Conservation (phyloP, 2,888 invertebrate species). For the Campoplex capitator region DNA sequence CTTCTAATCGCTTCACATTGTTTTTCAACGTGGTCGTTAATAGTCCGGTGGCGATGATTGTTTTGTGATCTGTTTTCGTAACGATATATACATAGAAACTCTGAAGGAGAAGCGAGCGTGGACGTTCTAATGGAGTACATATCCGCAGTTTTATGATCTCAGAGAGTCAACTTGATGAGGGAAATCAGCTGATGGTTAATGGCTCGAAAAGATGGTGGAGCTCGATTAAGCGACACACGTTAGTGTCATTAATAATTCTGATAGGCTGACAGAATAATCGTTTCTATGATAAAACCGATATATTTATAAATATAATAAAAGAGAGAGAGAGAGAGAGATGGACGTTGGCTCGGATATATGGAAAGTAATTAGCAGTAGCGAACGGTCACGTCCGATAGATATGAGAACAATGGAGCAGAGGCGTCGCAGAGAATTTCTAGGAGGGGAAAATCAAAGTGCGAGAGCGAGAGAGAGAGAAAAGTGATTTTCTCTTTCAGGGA, state of each 20-base stretch:
- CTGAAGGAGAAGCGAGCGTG: neutral
- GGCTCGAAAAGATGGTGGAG: conserved; percentile 51
- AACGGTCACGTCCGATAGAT: conserved; percentile 77
- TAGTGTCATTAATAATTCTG: conserved; percentile 76
- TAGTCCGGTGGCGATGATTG: conserved; percentile 11
- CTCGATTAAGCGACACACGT: conserved; percentile 66
- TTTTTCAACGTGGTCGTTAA: neutral
- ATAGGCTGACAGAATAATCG: conserved; percentile 79
- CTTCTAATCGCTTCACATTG: neutral
- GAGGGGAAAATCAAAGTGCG: conserved; percentile 13
- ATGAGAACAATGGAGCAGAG: conserved; percentile 76
- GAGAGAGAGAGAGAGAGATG: conserved; percentile 31
- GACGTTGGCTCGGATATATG: conserved; percentile 60
- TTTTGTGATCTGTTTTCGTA: conserved; percentile 25
- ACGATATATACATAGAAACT: neutral
- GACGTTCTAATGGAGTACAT: conserved; percentile 23
- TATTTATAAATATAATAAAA: conserved; percentile 19
- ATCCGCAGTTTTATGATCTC: conserved; percentile 2
- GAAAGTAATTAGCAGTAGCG: conserved; percentile 82
- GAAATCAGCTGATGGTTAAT: conserved; percentile 49
- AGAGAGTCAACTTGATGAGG: conserved; percentile 16
- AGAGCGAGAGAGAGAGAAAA: conserved; percentile 52
- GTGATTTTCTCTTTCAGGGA: conserved; percentile 41
- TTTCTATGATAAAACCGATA: conserved; percentile 69
- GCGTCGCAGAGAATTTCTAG: conserved; percentile 73